phyloP scores from a whole-genome alignment of 2,888 invertebrate species.

The Patella pellucida region DNA sequence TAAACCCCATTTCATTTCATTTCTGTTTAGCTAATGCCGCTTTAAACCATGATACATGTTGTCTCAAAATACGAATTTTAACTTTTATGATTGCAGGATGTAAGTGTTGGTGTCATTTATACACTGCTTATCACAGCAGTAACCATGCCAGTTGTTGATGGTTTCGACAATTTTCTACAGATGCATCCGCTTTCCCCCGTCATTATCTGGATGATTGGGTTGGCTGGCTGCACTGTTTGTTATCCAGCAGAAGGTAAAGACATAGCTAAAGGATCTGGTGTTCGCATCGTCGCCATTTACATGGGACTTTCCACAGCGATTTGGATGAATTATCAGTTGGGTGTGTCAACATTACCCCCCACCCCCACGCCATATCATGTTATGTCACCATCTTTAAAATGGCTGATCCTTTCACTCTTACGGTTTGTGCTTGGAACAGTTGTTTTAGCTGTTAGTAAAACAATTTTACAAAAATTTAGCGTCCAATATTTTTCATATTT shows the following conservation, averaged over 20 bases:
- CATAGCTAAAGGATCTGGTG: constrained; percentile 50
- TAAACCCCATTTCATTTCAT: too few species aligned
- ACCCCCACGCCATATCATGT: constrained; percentile 34
- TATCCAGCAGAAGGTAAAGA: constrained; percentile 51
- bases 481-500: constrained; percentile 48
- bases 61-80: not conserved
- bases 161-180: constrained; percentile 55
- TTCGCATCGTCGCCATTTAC: constrained; percentile 49
- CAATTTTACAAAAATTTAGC: constrained; percentile 40
- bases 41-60: not conserved
- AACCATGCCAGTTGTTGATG: constrained; percentile 41
- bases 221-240: constrained; percentile 52
- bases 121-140: constrained; percentile 39
- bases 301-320: constrained; percentile 45
- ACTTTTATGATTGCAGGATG: constrained; percentile 49
- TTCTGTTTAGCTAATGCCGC: too few species aligned
- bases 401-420: constrained; percentile 43
- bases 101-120: constrained; percentile 45
- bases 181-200: constrained; percentile 49
- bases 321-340: constrained; percentile 55
- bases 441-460: constrained; percentile 40
- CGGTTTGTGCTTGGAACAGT: constrained; percentile 50
- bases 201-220: constrained; percentile 43
- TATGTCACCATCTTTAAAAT: constrained; percentile 41
- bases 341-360: constrained; percentile 37